Percentiles rank a stretch among this genome's conserved stretches.
Evolutionary conservation across 2,888 invertebrate species (phyloP).

Genomic region (Eupithecia insigniata): DNA sequence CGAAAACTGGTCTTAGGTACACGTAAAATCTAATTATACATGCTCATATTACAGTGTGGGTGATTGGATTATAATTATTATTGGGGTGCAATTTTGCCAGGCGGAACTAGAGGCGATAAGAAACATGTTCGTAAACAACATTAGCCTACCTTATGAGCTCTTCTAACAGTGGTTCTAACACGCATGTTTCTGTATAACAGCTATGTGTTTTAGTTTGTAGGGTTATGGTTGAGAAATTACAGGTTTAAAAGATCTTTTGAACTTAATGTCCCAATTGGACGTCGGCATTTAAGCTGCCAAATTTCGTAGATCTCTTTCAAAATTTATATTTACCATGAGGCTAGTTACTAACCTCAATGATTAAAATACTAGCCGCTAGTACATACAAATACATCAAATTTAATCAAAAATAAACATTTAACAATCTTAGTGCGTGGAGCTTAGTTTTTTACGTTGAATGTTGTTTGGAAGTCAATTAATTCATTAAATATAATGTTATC

Average conservation of each 20-base stretch:
- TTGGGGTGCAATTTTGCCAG: not conserved
- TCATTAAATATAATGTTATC: too few relatives aligned
- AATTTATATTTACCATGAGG: not conserved
- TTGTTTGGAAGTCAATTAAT: too few relatives aligned
- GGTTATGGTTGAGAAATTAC: not conserved
- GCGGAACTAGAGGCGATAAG: not conserved
- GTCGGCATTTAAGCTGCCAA: not conserved
- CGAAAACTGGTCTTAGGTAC: not conserved
- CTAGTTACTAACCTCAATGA: too few relatives aligned
- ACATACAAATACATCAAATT: too few relatives aligned
- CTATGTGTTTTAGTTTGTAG: not conserved
- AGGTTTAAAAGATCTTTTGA: not conserved
- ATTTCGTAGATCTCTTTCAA: not conserved
- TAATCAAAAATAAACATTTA: too few relatives aligned
- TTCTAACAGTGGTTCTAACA: too few relatives aligned
- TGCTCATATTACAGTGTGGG: not conserved
- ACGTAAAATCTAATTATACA: slow-evolving; percentile 1
- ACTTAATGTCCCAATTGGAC: not conserved
- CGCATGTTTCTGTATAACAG: not conserved
- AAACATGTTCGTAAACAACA: not conserved
- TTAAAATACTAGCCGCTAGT: too few relatives aligned
- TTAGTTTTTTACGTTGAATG: too few relatives aligned
- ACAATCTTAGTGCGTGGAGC: too few relatives aligned
- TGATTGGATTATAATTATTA: not conserved
- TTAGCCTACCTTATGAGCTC: not conserved